phyloP scores from a whole-genome alignment of 2,797 vertebrate genomes.

The Chiloscyllium punctatum region DNA sequence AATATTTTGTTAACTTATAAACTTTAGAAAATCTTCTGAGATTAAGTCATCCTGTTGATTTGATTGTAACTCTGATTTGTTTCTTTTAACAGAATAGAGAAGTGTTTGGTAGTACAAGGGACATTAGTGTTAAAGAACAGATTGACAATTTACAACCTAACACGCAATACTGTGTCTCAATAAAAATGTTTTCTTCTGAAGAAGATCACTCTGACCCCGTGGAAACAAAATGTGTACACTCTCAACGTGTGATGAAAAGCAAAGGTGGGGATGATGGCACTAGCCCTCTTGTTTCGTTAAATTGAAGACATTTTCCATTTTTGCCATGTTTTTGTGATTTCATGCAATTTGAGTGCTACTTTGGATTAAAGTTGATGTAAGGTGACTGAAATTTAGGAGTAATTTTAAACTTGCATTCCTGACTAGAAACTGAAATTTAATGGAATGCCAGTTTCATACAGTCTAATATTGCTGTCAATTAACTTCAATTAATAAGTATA shows the following conservation, averaged over 20 bases:
- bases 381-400: neutral
- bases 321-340: neutral
- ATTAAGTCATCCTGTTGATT: neutral
- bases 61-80: neutral
- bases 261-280: neutral
- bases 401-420: neutral
- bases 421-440: neutral
- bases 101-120: neutral
- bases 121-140: neutral
- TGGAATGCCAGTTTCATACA: neutral
- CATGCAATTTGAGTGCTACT: neutral
- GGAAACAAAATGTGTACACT: conserved; percentile 11
- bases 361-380: neutral
- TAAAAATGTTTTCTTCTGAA: neutral
- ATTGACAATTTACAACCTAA: neutral
- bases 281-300: neutral
- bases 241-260: neutral
- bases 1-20: neutral
- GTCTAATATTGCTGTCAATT: neutral
- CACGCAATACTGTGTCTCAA: neutral
- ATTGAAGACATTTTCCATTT: neutral
- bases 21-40: no score
- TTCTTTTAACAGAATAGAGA: neutral
- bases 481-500: neutral
- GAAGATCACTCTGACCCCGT: neutral